Evolutionary conservation across 2,797 vertebrate species (phyloP).

Genomic region (Nyctibius grandis): DNA sequence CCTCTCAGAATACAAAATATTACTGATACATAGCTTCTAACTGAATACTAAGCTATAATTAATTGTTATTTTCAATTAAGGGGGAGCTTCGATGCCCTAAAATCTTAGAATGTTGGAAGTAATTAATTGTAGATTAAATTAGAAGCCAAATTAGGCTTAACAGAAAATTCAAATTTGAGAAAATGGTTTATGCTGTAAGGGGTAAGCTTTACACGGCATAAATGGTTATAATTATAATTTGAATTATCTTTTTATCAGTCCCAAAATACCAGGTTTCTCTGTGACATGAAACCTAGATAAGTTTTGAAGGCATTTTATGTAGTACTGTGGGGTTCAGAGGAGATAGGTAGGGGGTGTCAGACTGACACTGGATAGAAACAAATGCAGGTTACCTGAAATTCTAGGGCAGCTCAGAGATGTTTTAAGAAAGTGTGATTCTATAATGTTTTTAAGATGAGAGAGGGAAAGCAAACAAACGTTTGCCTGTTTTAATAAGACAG

Average conservation of each 20-base stretch:
- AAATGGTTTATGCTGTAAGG: not conserved
- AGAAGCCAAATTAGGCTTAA: not conserved
- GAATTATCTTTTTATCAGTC: not conserved
- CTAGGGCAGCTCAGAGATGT: not conserved
- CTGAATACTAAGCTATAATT: not conserved
- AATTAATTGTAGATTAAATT: conserved; percentile 5
- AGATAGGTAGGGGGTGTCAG: not conserved
- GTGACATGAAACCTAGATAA: not conserved
- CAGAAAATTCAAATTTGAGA: not conserved
- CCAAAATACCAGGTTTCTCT: not conserved
- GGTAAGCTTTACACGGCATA: not conserved
- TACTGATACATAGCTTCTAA: not conserved
- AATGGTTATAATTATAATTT: not conserved
- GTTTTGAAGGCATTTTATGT: not conserved
- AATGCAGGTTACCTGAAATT: not conserved
- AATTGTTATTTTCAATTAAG: conserved; percentile 8
- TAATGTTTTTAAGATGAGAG: not conserved
- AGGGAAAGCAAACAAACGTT: not conserved
- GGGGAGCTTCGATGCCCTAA: not conserved
- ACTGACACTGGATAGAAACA: not conserved
- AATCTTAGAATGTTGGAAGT: not conserved
- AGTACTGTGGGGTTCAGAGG: not conserved
- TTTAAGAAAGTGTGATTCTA: not conserved
- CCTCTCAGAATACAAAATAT: not conserved
- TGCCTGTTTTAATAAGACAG: not conserved